Percentiles rank a stretch among this genome's conserved stretches.
Conservation (phyloP, 2,888 invertebrate species). For the Homarus gammarus region DNA sequence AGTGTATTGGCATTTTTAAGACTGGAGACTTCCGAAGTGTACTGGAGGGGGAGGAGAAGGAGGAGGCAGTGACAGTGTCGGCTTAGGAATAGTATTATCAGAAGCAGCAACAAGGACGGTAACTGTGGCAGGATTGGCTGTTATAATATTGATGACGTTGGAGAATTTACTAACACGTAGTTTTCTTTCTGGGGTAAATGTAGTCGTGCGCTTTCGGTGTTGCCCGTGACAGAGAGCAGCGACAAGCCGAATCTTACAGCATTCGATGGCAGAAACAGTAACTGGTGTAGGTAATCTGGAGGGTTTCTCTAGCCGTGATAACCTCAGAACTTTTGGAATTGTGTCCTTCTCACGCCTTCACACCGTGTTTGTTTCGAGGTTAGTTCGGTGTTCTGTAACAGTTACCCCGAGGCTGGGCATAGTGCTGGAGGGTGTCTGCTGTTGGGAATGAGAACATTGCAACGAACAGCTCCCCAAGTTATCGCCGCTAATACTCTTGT, state of each 20-base stretch:
- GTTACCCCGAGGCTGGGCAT: background rate
- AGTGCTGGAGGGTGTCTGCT: constrained; percentile 7
- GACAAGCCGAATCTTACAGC: background rate
- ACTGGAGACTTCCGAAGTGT: background rate
- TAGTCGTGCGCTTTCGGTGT: background rate
- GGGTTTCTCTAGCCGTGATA: constrained; percentile 22
- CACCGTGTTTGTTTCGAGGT: constrained; percentile 43
- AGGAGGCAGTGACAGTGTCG: background rate
- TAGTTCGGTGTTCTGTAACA: background rate
- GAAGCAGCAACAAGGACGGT: background rate
- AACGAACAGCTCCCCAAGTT: constrained; percentile 11
- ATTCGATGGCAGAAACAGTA: background rate
- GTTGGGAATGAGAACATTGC: constrained; percentile 33
- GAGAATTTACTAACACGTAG: background rate
- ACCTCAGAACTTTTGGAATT: constrained; percentile 25
- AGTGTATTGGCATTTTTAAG: background rate
- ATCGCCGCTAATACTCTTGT: constrained; percentile 42
- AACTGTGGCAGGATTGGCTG: background rate
- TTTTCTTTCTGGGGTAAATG: background rate
- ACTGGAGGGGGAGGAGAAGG: no score
- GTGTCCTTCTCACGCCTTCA: constrained; percentile 26
- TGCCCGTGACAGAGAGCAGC: background rate
- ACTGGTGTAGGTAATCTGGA: constrained; percentile 19
- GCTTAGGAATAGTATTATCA: background rate
- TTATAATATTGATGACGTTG: background rate